Percentiles rank a stretch among this genome's conserved stretches.
Conservation (phyloP, 2,888 invertebrate genomes). For the Nomada hirtipes region DNA sequence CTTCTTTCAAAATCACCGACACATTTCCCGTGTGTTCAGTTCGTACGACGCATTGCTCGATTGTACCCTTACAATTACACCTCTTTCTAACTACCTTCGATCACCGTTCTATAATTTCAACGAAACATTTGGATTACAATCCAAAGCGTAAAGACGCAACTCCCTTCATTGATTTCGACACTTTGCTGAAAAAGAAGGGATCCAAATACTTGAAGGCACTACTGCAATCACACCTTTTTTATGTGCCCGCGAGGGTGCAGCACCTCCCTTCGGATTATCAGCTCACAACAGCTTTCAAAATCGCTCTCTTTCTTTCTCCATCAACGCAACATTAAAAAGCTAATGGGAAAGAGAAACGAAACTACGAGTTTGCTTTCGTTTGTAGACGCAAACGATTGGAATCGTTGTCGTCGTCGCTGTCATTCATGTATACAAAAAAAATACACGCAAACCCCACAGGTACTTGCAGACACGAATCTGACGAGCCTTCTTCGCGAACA, state of each 20-base stretch:
- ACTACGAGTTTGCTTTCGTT: too few species aligned
- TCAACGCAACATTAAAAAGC: background rate
- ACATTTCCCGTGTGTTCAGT: background rate
- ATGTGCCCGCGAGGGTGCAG: conserved; percentile 71
- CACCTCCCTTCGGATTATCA: conserved; percentile 58
- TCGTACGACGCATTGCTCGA: background rate
- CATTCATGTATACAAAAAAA: conserved; percentile 10
- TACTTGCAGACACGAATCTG: conserved; percentile 76
- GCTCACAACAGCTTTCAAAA: background rate
- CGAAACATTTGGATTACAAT: background rate
- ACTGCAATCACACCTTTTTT: conserved; percentile 2
- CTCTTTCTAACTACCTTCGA: background rate
- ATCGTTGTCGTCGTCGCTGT: background rate
- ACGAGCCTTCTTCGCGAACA: conserved; percentile 68
- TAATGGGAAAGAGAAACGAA: background rate
- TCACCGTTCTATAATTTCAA: background rate
- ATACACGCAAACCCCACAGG: conserved; percentile 66
- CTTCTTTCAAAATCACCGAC: background rate
- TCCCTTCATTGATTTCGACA: background rate
- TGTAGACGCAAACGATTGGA: background rate
- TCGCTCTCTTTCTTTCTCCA: background rate
- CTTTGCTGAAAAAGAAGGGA: conserved; percentile 10
- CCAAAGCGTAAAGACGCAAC: background rate
- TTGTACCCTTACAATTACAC: background rate
- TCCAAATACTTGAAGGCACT: conserved; percentile 7